phyloP scores from a whole-genome alignment of 2,797 vertebrate genomes.

The Pseudomugil tenellus region DNA sequence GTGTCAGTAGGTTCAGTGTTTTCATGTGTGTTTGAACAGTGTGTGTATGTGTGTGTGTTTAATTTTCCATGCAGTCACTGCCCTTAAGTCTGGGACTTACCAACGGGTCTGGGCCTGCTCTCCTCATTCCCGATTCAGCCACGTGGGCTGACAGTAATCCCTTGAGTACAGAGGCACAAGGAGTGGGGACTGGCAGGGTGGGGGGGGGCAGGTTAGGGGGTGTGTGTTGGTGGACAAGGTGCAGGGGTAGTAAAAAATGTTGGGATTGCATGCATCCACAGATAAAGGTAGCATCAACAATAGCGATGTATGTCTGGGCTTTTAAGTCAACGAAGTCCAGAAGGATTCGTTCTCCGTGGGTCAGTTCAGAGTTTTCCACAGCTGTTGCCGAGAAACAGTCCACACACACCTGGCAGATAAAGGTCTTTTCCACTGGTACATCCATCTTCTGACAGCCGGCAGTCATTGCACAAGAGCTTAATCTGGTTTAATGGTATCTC shows the following conservation, averaged over 20 bases:
- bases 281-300: slow-evolving; percentile 48
- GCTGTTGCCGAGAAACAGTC: slow-evolving; percentile 54
- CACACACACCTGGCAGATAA: slow-evolving; percentile 48
- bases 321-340: slow-evolving; percentile 27
- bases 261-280: slow-evolving; percentile 43
- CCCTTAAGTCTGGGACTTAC: slow-evolving; percentile 77
- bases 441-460: slow-evolving; percentile 24
- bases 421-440: slow-evolving; percentile 52
- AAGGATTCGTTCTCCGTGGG: slow-evolving; percentile 25
- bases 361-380: slow-evolving; percentile 23
- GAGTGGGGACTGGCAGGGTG: slow-evolving; percentile 50
- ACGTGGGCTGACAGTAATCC: slow-evolving; percentile 77
- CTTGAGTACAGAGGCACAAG: slow-evolving; percentile 62
- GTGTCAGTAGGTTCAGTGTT: slow-evolving; percentile 77
- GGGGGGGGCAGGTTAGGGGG: no score
- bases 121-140: slow-evolving; percentile 70
- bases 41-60: slow-evolving; percentile 64
- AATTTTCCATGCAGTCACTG: slow-evolving; percentile 83
- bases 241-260: slow-evolving; percentile 48
- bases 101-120: slow-evolving; percentile 80
- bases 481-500: neutral
- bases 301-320: slow-evolving; percentile 16
- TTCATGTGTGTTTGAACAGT: slow-evolving; percentile 69
- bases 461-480: slow-evolving; percentile 11
- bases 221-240: slow-evolving; percentile 38